A percentile compares a stretch with the other conserved stretches of the same genome.
These are phyloP conservation scores for Leptatherina wallacei DNA, from an alignment of 2,797 vertebrate genomes.

Conservation along the genomic window DNA sequence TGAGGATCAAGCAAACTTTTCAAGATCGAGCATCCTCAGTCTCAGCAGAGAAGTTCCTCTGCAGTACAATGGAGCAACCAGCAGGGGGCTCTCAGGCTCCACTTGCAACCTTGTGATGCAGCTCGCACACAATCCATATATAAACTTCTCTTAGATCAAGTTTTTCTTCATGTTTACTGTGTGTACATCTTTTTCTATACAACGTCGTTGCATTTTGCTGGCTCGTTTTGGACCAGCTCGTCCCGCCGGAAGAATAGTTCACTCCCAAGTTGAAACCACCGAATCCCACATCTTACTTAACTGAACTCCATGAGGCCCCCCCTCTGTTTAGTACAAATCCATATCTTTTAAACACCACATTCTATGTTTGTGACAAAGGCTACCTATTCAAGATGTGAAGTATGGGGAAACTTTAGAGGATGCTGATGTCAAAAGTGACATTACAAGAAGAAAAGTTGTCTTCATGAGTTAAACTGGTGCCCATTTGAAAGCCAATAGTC, in stretches of 20 bases:
- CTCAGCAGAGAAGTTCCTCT: neutral
- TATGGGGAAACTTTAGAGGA: no score
- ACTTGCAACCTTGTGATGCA: neutral
- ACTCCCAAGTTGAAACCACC: no score
- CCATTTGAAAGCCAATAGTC: no score
- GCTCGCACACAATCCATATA: neutral
- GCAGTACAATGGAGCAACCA: constrained; percentile 28
- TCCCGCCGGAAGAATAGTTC: neutral
- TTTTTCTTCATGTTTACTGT: neutral
- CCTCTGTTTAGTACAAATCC: neutral
- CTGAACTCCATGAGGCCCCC: no score
- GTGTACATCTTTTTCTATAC: neutral
- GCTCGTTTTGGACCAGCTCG: neutral
- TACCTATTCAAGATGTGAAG: neutral
- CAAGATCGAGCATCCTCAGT: neutral
- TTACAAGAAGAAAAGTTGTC: neutral
- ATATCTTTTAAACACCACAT: neutral
- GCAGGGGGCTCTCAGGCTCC: constrained; percentile 25
- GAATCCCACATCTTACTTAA: no score
- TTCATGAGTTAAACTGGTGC: neutral
- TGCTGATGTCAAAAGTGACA: neutral
- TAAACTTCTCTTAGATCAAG: neutral
- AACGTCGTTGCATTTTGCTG: neutral
- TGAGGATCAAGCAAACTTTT: neutral
- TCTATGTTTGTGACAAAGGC: neutral